These are phyloP conservation scores for Pyralis farinalis DNA, from an alignment of 2,888 invertebrate genomes.

Conservation along the genomic window DNA sequence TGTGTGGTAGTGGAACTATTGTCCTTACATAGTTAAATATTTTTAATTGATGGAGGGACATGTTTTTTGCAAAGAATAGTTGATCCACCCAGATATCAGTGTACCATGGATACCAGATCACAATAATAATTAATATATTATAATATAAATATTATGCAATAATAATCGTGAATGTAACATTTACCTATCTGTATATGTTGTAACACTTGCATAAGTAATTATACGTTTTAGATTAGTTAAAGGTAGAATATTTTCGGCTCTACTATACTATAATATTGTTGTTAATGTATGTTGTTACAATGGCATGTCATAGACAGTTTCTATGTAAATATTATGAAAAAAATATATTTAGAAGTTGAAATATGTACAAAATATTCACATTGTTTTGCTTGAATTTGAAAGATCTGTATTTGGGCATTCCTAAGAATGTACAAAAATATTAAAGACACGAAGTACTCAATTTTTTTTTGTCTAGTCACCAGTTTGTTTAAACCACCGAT, in stretches of 20 bases:
- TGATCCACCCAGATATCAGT: too few relatives aligned
- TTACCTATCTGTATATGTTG: constrained; percentile 67
- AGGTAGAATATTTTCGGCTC: constrained; percentile 42
- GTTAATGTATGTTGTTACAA: constrained; percentile 56
- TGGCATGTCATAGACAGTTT: constrained; percentile 60
- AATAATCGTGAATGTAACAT: constrained; percentile 37
- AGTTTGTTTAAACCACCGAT: too few relatives aligned
- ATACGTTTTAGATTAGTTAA: constrained; percentile 31
- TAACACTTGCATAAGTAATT: constrained; percentile 50
- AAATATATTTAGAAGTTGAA: constrained; percentile 21
- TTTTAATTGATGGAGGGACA: too few relatives aligned
- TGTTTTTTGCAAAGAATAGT: too few relatives aligned
- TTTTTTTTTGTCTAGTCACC: not conserved
- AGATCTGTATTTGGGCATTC: constrained; percentile 53
- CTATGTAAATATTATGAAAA: constrained; percentile 59
- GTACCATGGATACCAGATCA: constrained; percentile 42
- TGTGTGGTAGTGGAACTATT: too few relatives aligned
- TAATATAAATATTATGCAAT: constrained; percentile 28
- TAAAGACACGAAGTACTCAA: constrained; percentile 4
- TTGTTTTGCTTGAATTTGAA: constrained; percentile 31
- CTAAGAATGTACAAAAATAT: constrained; percentile 54
- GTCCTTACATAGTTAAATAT: too few relatives aligned
- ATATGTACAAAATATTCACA: constrained; percentile 22
- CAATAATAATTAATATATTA: constrained; percentile 29
- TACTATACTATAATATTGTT: constrained; percentile 44